Evolutionary conservation across 1,140 invertebrate genomes (phyloP).

Genomic region (Drosophila kurseongensis): DNA sequence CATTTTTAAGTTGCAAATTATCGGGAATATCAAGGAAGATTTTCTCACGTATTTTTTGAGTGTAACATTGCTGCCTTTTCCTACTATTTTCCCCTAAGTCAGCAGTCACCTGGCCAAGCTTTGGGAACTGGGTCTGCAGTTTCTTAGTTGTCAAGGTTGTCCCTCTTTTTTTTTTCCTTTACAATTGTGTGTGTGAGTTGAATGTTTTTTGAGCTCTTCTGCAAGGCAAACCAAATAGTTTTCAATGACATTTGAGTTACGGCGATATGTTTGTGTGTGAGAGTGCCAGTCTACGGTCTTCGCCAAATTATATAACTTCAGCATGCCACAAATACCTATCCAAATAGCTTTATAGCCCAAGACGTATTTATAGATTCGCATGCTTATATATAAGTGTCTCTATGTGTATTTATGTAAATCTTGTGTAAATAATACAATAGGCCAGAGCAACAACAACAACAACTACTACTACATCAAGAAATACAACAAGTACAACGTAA

Average conservation of each 20-base stretch:
- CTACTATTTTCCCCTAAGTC: conserved; percentile 4
- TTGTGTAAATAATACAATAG: conserved; percentile 72
- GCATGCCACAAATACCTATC: conserved; percentile 40
- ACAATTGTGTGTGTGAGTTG: conserved; percentile 19
- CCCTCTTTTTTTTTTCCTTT: conserved; percentile 4
- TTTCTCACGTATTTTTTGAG: neutral
- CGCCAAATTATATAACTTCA: conserved; percentile 61
- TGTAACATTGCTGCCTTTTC: conserved; percentile 8
- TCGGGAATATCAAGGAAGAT: too few species aligned
- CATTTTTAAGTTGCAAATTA: too few species aligned
- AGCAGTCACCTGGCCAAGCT: conserved; percentile 35
- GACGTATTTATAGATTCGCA: conserved; percentile 32
- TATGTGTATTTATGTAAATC: conserved; percentile 56
- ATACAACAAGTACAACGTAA: conserved; percentile 45
- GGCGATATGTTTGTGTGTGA: conserved; percentile 13
- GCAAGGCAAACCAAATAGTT: conserved; percentile 32
- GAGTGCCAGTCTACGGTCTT: conserved; percentile 7
- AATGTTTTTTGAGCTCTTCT: conserved; percentile 34
- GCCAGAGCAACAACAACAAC: conserved; percentile 49
- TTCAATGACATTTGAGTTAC: conserved; percentile 54
- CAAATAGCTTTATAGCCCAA: conserved; percentile 22
- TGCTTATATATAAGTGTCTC: conserved; percentile 41
- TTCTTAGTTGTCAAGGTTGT: conserved; percentile 53
- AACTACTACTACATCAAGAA: conserved; percentile 37
- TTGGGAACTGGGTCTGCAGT: conserved; percentile 46